phyloP scores from a whole-genome alignment of 2,113 vertebrate species.

The Cnemophilus loriae region DNA sequence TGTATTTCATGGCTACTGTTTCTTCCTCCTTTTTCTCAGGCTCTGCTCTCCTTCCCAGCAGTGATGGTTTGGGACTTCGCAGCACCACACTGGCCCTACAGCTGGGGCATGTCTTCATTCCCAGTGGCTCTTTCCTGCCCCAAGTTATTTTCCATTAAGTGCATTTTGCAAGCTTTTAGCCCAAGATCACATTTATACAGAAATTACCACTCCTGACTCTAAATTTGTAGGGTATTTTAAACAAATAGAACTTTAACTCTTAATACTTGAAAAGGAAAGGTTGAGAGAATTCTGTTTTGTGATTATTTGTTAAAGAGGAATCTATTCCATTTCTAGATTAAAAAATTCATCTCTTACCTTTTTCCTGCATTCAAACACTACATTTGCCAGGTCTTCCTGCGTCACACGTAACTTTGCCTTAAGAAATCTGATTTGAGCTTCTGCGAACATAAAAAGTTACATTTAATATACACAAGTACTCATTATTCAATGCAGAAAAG shows the following conservation, averaged over 20 bases:
- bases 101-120: background rate
- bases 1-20: background rate
- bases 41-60: background rate
- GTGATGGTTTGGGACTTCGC: background rate
- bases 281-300: background rate
- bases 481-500: background rate
- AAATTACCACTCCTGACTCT: background rate
- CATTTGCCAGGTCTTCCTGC: conserved; percentile 85
- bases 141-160: background rate
- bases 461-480: background rate
- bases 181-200: background rate
- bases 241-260: background rate
- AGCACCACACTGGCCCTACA: background rate
- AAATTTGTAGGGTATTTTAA: rapidly evolving
- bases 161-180: background rate
- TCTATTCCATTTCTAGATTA: background rate
- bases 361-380: conserved; percentile 80
- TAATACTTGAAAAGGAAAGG: background rate
- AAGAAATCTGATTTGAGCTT: conserved; percentile 85
- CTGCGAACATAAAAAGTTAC: conserved; percentile 65
- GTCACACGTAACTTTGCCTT: conserved; percentile 88
- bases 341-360: conserved; percentile 75
- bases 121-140: background rate
- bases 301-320: background rate
- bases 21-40: background rate